Base-by-base conservation (phyloP, 2,797 vertebrate genomes). In the Mormyrops attenuatus region DNA sequence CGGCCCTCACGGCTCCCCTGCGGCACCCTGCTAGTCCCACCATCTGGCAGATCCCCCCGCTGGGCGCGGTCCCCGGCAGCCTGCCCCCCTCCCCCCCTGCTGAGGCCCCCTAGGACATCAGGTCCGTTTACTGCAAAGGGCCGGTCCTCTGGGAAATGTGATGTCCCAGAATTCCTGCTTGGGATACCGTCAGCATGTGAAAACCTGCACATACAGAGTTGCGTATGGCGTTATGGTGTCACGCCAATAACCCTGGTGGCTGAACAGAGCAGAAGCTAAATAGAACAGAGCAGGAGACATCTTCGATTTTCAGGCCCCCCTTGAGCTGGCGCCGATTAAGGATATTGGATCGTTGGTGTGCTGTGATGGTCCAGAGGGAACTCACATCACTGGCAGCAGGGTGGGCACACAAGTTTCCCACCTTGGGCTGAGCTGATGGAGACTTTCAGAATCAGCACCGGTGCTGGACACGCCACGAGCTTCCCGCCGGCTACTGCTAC, bases 1-100 rank as follows among this genome's bases (percentile, higher is more conserved):
- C 94, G 15, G 69, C 94, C 94, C 94, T 93, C 94, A 94, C 50
- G 1, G 30, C 49, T 11, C 49, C 8, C 88, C 52, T 3, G 30
- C 73, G 30, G 50, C 50, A 2, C 0, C 49, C 73, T 34, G 87
- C 22, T 87, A 92, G 93, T 92, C 94, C 93, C 60, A 9, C 60
- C 47, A 63, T 88, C 69, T 86, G 86, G 50, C 34, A 26, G 69
- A 53, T 57, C 82, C 49, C 47, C 69, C 82, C n/a, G 47, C 41
- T 22, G 82, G 41, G 41, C n/a, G 22, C 41, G 41, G 82, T 22
- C 82, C 41, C 82, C 44, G 5, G 82, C 82, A 49, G 49, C n/a
- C 82, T 49, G 22, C n/a, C 44, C 82, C 82, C 69, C 47, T 1
- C 20, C 82, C n/a, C 63, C 22, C 82, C 9, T 3, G 50, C 69